Evolutionary conservation across 2,113 vertebrate genomes (phyloP).

Genomic region (Riparia riparia): DNA sequence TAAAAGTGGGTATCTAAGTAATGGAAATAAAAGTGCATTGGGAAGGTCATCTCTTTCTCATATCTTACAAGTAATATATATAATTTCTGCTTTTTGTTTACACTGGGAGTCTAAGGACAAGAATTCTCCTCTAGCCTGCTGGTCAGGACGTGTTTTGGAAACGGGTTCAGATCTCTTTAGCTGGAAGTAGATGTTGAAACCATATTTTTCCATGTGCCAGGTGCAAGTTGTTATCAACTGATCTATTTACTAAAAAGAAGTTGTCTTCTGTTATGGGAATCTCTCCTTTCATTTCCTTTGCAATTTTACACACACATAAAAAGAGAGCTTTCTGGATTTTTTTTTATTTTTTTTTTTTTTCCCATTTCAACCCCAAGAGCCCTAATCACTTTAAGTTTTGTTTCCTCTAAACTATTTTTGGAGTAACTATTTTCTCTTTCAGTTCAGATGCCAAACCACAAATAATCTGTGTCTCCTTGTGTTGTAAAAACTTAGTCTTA

Average conservation of each 20-base stretch:
- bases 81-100: neutral
- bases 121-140: neutral
- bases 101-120: neutral
- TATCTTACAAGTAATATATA: neutral
- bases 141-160: neutral
- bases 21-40: neutral
- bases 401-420: neutral
- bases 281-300: neutral
- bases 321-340: no score
- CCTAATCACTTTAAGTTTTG: neutral
- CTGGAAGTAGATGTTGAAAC: neutral
- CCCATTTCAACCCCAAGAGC: neutral
- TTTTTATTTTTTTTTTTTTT: neutral
- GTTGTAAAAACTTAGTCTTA: neutral
- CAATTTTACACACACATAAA: neutral
- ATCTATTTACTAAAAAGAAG: neutral
- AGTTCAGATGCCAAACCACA: conserved; percentile 5
- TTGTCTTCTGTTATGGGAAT: neutral
- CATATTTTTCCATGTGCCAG: neutral
- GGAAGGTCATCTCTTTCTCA: neutral
- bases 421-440: neutral
- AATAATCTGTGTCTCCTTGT: neutral
- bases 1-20: neutral
- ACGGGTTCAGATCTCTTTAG: neutral
- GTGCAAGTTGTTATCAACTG: neutral